These are phyloP conservation scores for Drosophila paramelanica DNA, from an alignment of 2,888 invertebrate genomes.

Conservation along the genomic window DNA sequence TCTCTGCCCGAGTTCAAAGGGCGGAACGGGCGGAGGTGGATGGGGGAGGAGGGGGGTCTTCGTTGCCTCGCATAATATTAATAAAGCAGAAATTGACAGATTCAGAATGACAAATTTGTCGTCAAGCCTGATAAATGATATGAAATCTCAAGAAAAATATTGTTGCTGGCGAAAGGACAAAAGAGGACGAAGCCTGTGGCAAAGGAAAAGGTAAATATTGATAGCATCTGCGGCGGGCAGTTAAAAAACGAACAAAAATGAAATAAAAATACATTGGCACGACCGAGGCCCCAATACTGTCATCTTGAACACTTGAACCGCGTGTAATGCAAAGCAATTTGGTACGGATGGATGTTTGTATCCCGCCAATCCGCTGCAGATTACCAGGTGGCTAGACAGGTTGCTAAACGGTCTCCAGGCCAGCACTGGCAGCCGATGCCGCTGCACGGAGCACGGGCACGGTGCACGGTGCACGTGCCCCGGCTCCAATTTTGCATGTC, in stretches of 20 bases:
- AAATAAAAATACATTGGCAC: conserved; percentile 50
- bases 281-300: conserved; percentile 30
- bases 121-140: conserved; percentile 83
- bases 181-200: conserved; percentile 29
- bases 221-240: conserved; percentile 72
- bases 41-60: background rate
- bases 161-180: conserved; percentile 57
- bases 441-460: too few species aligned
- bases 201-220: conserved; percentile 72
- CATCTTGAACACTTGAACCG: conserved; percentile 52
- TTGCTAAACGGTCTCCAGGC: conserved; percentile 59
- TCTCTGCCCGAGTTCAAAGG: conserved; percentile 28
- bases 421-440: conserved; percentile 3
- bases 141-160: conserved; percentile 75
- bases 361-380: conserved; percentile 6
- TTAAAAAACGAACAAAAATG: conserved; percentile 62
- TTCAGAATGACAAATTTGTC: conserved; percentile 83
- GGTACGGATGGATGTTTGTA: conserved; percentile 29
- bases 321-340: conserved; percentile 77
- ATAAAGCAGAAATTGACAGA: conserved; percentile 83
- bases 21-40: background rate
- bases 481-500: conserved; percentile 54
- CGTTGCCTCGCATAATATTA: conserved; percentile 72
- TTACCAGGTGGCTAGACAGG: conserved; percentile 39
- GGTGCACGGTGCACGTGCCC: background rate